These are phyloP conservation scores for Phymatocera aterrima DNA, from an alignment of 2,888 invertebrate genomes.

Conservation along the genomic window DNA sequence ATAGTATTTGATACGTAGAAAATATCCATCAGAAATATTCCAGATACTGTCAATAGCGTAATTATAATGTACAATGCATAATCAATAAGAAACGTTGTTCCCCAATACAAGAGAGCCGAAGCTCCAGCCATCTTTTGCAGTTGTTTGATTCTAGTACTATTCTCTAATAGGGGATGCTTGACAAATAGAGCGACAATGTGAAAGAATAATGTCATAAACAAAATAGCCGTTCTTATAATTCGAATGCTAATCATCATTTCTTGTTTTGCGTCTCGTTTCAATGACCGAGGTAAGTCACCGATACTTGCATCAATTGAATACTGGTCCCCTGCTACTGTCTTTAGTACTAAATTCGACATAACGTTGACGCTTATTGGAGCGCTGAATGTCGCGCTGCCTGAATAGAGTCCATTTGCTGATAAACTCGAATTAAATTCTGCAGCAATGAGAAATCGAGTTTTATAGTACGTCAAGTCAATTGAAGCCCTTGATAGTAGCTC, in stretches of 20 bases:
- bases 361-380: slow-evolving; percentile 77
- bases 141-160: slow-evolving; percentile 79
- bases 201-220: slow-evolving; percentile 69
- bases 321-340: slow-evolving; percentile 59
- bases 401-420: slow-evolving; percentile 74
- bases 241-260: neutral
- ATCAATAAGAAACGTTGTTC: slow-evolving; percentile 79
- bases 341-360: slow-evolving; percentile 75
- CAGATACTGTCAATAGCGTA: slow-evolving; percentile 59
- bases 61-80: slow-evolving; percentile 69
- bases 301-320: slow-evolving; percentile 59
- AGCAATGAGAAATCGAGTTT: slow-evolving; percentile 75
- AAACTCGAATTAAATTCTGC: slow-evolving; percentile 73
- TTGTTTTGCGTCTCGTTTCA: neutral
- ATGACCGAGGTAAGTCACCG: slow-evolving; percentile 22
- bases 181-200: slow-evolving; percentile 77
- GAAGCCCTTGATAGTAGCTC: slow-evolving; percentile 72
- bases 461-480: slow-evolving; percentile 73
- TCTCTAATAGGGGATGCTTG: slow-evolving; percentile 81
- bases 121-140: slow-evolving; percentile 83
- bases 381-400: slow-evolving; percentile 76
- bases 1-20: slow-evolving; percentile 60
- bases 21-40: slow-evolving; percentile 61
- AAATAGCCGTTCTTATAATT: slow-evolving; percentile 58
- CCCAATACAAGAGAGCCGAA: slow-evolving; percentile 80